Conservation (phyloP, 2,797 vertebrate genomes). For the Psittacula derbiana region DNA sequence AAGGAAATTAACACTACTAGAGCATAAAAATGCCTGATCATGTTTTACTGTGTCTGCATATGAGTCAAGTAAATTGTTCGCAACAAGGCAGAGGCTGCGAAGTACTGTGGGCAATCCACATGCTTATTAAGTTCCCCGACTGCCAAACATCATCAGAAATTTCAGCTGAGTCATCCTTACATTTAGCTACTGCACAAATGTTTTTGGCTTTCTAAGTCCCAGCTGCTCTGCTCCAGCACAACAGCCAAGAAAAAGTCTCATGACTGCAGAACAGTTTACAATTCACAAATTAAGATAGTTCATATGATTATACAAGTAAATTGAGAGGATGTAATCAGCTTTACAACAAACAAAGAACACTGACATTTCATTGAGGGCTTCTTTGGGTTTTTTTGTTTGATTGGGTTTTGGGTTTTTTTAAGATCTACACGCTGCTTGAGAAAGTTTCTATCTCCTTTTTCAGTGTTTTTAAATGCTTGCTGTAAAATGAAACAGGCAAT, state of each 20-base stretch:
- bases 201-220: neutral
- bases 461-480: neutral
- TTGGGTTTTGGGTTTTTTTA: neutral
- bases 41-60: neutral
- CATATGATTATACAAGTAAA: neutral
- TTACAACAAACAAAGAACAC: neutral
- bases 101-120: neutral
- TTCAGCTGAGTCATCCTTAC: slow-evolving; percentile 58
- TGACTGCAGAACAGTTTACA: slow-evolving; percentile 18
- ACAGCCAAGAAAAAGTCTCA: neutral
- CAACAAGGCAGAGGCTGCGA: neutral
- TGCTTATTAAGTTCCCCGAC: neutral
- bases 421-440: neutral
- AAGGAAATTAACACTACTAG: neutral
- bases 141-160: neutral
- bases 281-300: neutral
- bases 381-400: too few relatives aligned
- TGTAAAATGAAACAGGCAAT: neutral
- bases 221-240: neutral
- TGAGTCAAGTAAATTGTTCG: accelerated
- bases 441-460: neutral
- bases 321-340: neutral
- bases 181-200: neutral
- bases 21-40: neutral
- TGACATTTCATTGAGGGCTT: neutral